Conservation (phyloP, 2,888 invertebrate species). For the Melinaea menophilus region DNA sequence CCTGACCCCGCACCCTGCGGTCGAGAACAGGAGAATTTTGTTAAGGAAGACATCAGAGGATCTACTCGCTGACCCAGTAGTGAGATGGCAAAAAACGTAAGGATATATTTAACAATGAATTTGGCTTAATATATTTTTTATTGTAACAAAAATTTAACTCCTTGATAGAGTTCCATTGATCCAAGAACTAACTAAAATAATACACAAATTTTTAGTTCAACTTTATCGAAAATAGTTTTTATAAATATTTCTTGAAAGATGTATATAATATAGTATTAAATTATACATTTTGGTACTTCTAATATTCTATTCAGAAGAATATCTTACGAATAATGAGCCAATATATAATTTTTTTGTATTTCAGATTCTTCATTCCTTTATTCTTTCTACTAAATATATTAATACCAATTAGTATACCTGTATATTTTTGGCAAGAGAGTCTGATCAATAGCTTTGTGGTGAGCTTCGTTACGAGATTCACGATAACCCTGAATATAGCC, state of each 20-base stretch:
- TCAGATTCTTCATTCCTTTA: slow-evolving; percentile 83
- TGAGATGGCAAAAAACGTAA: slow-evolving; percentile 86
- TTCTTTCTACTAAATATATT: slow-evolving; percentile 82
- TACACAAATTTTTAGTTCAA: no score
- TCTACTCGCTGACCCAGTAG: slow-evolving; percentile 83
- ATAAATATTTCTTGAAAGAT: no score
- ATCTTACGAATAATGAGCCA: neutral
- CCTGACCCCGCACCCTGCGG: slow-evolving; percentile 88
- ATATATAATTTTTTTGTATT: slow-evolving; percentile 36
- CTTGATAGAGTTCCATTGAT: no score
- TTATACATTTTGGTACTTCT: no score
- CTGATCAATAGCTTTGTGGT: slow-evolving; percentile 89
- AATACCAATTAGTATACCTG: slow-evolving; percentile 87
- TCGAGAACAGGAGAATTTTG: slow-evolving; percentile 81
- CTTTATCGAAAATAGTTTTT: no score
- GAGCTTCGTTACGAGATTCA: slow-evolving; percentile 90
- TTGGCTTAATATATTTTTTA: no score
- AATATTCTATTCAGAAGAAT: neutral
- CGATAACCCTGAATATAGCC: slow-evolving; percentile 91
- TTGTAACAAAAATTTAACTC: no score
- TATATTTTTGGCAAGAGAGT: slow-evolving; percentile 90
- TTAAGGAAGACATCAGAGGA: slow-evolving; percentile 81
- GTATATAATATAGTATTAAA: no score
- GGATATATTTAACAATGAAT: slow-evolving; percentile 24
- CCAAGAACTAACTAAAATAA: no score